Conservation (phyloP, 2,888 invertebrate species). For the Syrista parreyssii region DNA sequence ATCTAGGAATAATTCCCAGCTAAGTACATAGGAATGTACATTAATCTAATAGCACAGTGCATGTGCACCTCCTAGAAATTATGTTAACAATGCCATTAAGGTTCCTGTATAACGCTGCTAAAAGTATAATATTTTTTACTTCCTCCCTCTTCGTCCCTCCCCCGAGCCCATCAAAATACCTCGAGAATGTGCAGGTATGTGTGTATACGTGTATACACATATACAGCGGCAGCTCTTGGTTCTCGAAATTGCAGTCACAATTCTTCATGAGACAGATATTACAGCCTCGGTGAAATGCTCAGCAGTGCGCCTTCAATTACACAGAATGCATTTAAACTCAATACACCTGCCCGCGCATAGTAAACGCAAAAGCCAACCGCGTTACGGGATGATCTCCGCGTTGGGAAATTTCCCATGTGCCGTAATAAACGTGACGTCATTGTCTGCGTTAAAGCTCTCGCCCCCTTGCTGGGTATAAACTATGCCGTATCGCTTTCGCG, state of each 20-base stretch:
- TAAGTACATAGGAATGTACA: background rate
- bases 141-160: background rate
- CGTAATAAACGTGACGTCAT: constrained; percentile 28
- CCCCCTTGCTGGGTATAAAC: background rate
- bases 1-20: background rate
- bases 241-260: constrained; percentile 58
- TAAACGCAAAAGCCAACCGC: constrained; percentile 11
- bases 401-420: constrained; percentile 28
- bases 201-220: background rate
- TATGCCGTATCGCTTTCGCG: background rate
- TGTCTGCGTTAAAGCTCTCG: background rate
- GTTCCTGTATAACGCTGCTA: constrained; percentile 33
- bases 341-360: constrained; percentile 39
- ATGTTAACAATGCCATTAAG: constrained; percentile 51
- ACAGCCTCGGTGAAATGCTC: constrained; percentile 41
- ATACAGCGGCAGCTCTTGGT: constrained; percentile 17
- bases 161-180: background rate
- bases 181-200: background rate
- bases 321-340: constrained; percentile 52
- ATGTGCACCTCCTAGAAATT: constrained; percentile 34
- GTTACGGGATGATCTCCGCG: constrained; percentile 14
- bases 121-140: constrained; percentile 36
- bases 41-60: background rate
- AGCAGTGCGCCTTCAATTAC: constrained; percentile 52
- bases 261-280: constrained; percentile 58